phyloP scores from a whole-genome alignment of 1,140 invertebrate species.

The Drosophila littoralis region DNA sequence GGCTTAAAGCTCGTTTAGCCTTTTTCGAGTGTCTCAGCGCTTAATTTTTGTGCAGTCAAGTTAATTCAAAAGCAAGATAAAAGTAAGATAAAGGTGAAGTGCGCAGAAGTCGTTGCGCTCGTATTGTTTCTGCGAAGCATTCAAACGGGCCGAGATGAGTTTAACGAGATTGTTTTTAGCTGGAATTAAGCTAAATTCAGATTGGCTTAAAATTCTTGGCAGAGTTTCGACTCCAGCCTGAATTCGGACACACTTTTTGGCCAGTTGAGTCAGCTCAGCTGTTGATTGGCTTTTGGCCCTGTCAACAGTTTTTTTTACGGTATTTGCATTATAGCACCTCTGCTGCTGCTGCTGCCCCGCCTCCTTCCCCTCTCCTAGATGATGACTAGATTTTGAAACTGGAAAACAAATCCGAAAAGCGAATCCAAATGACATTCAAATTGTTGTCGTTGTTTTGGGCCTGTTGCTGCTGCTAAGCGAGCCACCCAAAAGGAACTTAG shows the following conservation, averaged over 20 bases:
- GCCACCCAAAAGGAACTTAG: conserved; percentile 34
- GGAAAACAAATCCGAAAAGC: conserved; percentile 4
- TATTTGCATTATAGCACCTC: neutral
- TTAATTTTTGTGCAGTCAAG: no score
- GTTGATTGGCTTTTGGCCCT: neutral
- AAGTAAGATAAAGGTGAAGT: no score
- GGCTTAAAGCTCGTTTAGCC: no score
- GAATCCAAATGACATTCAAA: conserved; percentile 51
- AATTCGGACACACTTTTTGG: neutral
- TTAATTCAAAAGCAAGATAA: no score
- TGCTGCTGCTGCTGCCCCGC: no score
- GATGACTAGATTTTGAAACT: conserved; percentile 7
- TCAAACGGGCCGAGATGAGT: neutral
- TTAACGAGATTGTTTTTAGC: neutral
- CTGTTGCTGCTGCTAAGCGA: conserved; percentile 39
- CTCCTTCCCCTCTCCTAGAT: neutral
- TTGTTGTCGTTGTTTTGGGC: conserved; percentile 18
- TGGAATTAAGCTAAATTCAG: neutral
- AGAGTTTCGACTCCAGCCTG: neutral
- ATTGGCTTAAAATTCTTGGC: neutral
- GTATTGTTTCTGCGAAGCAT: conserved; percentile 3
- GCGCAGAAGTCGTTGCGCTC: no score
- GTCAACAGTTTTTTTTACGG: neutral
- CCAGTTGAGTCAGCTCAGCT: conserved; percentile 7
- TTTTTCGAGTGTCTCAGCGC: no score